Conservation (phyloP, 2,797 vertebrate genomes). For the Sebastes melanostomus region DNA sequence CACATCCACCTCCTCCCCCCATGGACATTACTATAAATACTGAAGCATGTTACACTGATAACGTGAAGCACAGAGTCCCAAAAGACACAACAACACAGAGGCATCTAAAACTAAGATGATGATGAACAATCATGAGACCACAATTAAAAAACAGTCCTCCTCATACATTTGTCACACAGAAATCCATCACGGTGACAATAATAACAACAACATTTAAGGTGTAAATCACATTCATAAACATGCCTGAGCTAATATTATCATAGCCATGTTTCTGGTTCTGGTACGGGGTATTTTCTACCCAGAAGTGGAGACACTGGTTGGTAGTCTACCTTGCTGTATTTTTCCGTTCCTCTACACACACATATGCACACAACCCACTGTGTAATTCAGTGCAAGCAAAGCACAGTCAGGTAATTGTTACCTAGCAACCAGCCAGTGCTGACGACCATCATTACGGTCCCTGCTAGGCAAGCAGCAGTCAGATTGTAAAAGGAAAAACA, state of each 20-base stretch:
- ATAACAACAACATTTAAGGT: background rate
- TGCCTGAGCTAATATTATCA: background rate
- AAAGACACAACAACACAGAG: slow-evolving; percentile 11
- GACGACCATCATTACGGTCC: slow-evolving; percentile 81
- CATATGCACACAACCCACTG: slow-evolving; percentile 49
- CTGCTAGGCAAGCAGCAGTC: slow-evolving; percentile 79
- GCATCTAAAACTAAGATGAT: too few relatives aligned
- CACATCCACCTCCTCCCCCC: slow-evolving; percentile 13
- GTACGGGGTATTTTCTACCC: slow-evolving; percentile 33
- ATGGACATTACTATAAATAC: slow-evolving; percentile 43
- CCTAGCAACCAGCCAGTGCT: slow-evolving; percentile 85
- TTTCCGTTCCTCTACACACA: slow-evolving; percentile 54
- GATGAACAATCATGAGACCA: background rate
- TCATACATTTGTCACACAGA: background rate
- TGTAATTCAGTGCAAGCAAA: slow-evolving; percentile 78
- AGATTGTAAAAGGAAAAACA: slow-evolving; percentile 68
- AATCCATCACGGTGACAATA: background rate
- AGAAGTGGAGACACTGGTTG: slow-evolving; percentile 50
- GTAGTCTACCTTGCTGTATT: slow-evolving; percentile 66
- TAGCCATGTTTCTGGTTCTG: background rate
- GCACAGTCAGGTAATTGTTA: slow-evolving; percentile 86
- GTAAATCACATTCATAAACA: slow-evolving; percentile 2
- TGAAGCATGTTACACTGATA: slow-evolving; percentile 12
- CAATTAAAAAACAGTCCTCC: background rate
- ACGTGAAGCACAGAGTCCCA: background rate